phyloP scores from a whole-genome alignment of 2,797 vertebrate species.

The Danio kyathit region DNA sequence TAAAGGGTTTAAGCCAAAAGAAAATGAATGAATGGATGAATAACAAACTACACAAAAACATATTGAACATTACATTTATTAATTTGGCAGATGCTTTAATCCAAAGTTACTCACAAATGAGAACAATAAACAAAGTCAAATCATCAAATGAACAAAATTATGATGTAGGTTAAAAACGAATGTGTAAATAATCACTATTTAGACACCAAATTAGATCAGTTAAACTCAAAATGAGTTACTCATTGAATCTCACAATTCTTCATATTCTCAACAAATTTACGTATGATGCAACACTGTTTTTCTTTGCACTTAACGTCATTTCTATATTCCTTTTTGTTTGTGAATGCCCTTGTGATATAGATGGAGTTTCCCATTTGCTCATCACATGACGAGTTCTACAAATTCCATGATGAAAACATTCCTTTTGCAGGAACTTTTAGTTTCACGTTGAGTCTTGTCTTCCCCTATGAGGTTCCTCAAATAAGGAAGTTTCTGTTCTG shows the following conservation, averaged over 20 bases:
- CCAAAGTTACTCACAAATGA: too few species aligned
- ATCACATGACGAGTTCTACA: background rate
- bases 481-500: background rate
- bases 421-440: background rate
- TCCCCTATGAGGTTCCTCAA: background rate
- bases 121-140: too few species aligned
- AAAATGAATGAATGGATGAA: too few species aligned
- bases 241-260: too few species aligned
- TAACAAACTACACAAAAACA: background rate
- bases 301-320: background rate
- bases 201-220: background rate
- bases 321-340: background rate
- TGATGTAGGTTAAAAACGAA: too few species aligned
- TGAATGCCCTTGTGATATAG: background rate
- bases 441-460: conserved; percentile 1
- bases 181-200: background rate
- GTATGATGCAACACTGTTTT: too few species aligned
- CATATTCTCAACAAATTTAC: too few species aligned
- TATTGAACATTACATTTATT: too few species aligned
- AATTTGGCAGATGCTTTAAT: too few species aligned
- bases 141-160: too few species aligned
- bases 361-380: background rate
- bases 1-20: too few species aligned
- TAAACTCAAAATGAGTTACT: background rate
- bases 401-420: background rate